phyloP scores from a whole-genome alignment of 2,113 vertebrate species.

The Notothenia coriiceps region DNA sequence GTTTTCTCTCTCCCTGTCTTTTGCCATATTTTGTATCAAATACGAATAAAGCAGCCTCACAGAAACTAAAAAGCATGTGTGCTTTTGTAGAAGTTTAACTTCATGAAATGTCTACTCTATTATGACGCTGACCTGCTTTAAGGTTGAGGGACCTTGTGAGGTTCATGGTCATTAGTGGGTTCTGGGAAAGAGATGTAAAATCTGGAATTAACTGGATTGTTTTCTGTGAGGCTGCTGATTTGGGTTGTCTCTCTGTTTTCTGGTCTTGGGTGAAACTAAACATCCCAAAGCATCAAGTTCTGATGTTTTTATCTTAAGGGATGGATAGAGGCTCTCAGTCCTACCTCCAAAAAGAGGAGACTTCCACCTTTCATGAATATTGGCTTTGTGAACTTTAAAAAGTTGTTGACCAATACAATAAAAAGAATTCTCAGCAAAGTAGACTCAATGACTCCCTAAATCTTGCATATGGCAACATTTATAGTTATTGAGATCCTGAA shows the following conservation, averaged over 20 bases:
- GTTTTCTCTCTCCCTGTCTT: constrained; percentile 55
- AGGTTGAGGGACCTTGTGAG: not conserved
- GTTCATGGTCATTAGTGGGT: not conserved
- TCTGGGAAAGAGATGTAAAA: not conserved
- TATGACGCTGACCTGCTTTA: not conserved
- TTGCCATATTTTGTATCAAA: constrained; percentile 60
- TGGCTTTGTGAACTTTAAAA: constrained; percentile 67
- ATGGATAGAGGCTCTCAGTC: constrained; percentile 59
- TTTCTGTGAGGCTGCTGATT: constrained; percentile 76
- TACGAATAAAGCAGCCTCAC: constrained; percentile 73
- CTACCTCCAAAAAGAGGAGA: constrained; percentile 30
- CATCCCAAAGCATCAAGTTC: constrained; percentile 63
- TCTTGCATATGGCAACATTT: constrained; percentile 60
- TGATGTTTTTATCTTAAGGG: constrained; percentile 49
- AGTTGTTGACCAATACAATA: constrained; percentile 39
- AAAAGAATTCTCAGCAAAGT: constrained; percentile 72
- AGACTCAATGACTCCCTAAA: constrained; percentile 67
- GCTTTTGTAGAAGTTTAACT: not conserved
- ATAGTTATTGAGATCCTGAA: constrained; percentile 62
- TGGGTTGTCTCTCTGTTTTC: constrained; percentile 52
- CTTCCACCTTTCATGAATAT: constrained; percentile 51
- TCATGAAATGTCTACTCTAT: not conserved
- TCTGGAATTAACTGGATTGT: not conserved
- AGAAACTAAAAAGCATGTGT: constrained; percentile 45
- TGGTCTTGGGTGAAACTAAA: constrained; percentile 65